Conservation (phyloP, 2,888 invertebrate genomes). For the Hirudinaria manillensis region DNA sequence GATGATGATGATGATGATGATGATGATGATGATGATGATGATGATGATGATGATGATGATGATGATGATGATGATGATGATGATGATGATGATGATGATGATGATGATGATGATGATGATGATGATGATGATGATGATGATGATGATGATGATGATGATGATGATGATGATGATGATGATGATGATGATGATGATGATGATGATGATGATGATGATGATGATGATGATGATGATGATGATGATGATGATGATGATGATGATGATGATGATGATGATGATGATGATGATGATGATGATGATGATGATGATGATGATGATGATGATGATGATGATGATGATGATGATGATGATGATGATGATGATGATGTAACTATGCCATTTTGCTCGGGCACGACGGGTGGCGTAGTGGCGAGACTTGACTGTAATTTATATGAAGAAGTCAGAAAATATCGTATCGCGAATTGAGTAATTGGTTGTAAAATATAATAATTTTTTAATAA, state of each 20-base stretch:
- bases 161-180: conserved; percentile 8
- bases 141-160: conserved; percentile 9
- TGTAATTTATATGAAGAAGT: too few relatives aligned
- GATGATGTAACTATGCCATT: background rate
- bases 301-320: conserved; percentile 9
- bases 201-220: conserved; percentile 9
- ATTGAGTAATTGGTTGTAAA: too few relatives aligned
- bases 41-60: conserved; percentile 8
- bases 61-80: conserved; percentile 9
- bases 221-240: conserved; percentile 8
- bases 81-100: conserved; percentile 9
- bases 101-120: conserved; percentile 8
- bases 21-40: conserved; percentile 9
- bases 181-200: conserved; percentile 9
- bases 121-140: conserved; percentile 9
- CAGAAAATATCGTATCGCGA: too few relatives aligned
- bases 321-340: conserved; percentile 9
- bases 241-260: conserved; percentile 9
- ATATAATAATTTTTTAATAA: too few relatives aligned
- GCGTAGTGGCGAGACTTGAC: too few relatives aligned
- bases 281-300: conserved; percentile 8
- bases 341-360: conserved; percentile 6
- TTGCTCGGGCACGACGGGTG: background rate
- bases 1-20: conserved; percentile 9
- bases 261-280: conserved; percentile 9